Evolutionary conservation across 2,113 vertebrate species (phyloP).

Genomic region (Hippocampus mohnikei): DNA sequence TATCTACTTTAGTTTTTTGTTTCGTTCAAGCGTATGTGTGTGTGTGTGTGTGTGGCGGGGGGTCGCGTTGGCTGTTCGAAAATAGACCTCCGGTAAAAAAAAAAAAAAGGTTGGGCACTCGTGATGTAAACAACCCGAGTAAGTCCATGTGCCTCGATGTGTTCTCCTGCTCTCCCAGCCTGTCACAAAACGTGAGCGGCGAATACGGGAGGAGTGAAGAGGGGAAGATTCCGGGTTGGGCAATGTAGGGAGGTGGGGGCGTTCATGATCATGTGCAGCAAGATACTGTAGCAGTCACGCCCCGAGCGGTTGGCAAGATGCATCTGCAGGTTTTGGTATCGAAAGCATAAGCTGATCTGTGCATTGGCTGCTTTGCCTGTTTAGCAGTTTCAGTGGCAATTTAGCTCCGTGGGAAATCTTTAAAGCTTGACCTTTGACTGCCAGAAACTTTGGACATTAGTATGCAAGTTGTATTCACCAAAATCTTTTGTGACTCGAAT

Average conservation of each 20-base stretch:
- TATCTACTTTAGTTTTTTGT: too few relatives aligned
- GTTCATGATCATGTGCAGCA: constrained; percentile 8
- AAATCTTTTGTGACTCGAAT: too few relatives aligned
- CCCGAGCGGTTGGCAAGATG: background rate
- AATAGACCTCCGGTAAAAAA: too few relatives aligned
- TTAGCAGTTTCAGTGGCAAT: constrained; percentile 42
- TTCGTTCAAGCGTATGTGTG: too few relatives aligned
- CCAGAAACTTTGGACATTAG: too few relatives aligned
- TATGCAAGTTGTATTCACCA: too few relatives aligned
- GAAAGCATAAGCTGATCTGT: background rate
- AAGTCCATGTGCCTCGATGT: constrained; percentile 25
- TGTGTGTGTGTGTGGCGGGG: too few relatives aligned
- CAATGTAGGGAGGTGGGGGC: too few relatives aligned
- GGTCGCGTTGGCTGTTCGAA: too few relatives aligned
- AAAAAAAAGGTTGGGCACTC: too few relatives aligned
- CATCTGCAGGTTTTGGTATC: background rate
- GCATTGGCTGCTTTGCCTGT: constrained; percentile 32
- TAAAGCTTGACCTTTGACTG: background rate
- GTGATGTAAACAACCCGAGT: too few relatives aligned
- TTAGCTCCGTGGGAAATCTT: background rate
- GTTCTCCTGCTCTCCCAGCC: constrained; percentile 35
- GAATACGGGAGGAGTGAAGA: constrained; percentile 8
- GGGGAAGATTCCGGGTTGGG: constrained; percentile 12
- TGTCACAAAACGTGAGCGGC: constrained; percentile 59
- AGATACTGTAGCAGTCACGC: constrained; percentile 29